Evolutionary conservation across 2,888 invertebrate species (phyloP).

Genomic region (Nowickia ferox): DNA sequence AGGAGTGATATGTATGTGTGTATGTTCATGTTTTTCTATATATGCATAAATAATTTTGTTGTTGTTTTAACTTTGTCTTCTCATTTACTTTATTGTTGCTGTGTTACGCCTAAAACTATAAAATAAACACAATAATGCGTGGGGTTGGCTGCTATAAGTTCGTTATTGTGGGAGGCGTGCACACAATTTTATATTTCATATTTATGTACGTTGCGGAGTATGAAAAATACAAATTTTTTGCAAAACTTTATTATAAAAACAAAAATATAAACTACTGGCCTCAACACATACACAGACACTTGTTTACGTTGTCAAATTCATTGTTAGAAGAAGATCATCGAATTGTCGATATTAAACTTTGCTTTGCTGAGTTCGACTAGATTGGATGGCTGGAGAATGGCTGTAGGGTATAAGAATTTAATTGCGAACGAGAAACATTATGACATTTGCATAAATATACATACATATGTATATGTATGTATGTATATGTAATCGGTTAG

Average conservation of each 20-base stretch:
- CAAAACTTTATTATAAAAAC: conserved; percentile 3
- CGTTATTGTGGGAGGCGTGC: conserved; percentile 17
- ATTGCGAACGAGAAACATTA: conserved; percentile 29
- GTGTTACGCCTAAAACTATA: conserved; percentile 39
- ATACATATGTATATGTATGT: too few relatives aligned
- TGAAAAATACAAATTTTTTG: neutral
- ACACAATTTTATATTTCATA: conserved; percentile 22
- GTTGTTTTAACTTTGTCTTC: conserved; percentile 9
- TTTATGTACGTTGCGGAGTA: neutral
- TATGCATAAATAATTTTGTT: conserved; percentile 21
- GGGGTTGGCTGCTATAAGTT: conserved; percentile 27
- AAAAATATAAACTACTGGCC: neutral
- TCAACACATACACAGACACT: neutral
- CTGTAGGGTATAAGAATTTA: conserved; percentile 23
- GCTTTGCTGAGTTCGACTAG: conserved; percentile 21
- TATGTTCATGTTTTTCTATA: neutral
- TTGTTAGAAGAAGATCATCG: conserved; percentile 36
- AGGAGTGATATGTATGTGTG: neutral
- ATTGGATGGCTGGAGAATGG: neutral
- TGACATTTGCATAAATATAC: conserved; percentile 36
- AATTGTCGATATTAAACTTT: conserved; percentile 51
- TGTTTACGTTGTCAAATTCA: conserved; percentile 35
- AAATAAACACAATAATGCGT: conserved; percentile 45
- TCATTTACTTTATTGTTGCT: conserved; percentile 7
- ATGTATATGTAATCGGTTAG: conserved; percentile 9